phyloP scores from a whole-genome alignment of 2,113 vertebrate species.

The Plestiodon gilberti region DNA sequence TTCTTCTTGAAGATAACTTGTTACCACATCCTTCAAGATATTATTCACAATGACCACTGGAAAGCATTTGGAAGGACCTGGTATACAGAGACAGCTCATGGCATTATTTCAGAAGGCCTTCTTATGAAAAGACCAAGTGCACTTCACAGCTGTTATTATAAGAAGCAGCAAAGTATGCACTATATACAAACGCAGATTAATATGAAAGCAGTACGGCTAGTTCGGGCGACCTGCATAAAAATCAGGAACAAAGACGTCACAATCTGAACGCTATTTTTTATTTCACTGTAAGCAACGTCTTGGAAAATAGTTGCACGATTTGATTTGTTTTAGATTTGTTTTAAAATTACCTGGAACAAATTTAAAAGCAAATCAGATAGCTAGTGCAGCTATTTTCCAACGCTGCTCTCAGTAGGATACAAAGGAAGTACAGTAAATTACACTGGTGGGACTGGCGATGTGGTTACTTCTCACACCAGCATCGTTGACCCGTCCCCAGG shows the following conservation, averaged over 20 bases:
- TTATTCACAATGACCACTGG: slow-evolving; percentile 75
- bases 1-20: slow-evolving; percentile 80
- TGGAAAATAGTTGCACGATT: background rate
- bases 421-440: background rate
- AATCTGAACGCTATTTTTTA: background rate
- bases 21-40: slow-evolving; percentile 88
- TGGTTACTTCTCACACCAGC: background rate
- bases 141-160: background rate
- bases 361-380: no score
- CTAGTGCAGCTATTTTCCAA: no score
- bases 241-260: background rate
- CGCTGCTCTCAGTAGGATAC: background rate
- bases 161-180: background rate
- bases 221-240: background rate
- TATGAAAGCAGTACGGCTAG: background rate
- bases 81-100: background rate
- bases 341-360: background rate
- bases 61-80: slow-evolving; percentile 81
- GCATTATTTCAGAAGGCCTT: background rate
- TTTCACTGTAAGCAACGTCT: no score
- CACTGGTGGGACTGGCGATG: background rate
- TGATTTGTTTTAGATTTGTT: background rate
- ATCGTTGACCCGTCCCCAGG: no score
- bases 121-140: background rate
- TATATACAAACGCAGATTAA: no score